Evolutionary conservation across 2,797 vertebrate genomes (phyloP), one percentile per base, ranked within the genome.

Genomic region (Telmatherina bonti): DNA sequence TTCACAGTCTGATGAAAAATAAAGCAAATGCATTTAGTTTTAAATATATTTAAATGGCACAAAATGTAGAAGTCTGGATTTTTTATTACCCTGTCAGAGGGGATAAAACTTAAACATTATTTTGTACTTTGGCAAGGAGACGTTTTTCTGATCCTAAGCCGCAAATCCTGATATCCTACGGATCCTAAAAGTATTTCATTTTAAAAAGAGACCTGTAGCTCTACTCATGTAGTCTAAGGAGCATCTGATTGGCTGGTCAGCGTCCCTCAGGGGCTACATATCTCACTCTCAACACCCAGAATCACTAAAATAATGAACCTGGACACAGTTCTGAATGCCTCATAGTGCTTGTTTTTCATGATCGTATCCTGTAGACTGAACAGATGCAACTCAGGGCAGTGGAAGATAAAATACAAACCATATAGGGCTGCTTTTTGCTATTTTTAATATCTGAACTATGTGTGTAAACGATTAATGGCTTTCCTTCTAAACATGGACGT

Each of bases 201-300:
- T n/a, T n/a, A n/a, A n/a, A n/a, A n/a, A 20, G 38, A 62, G 12
- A n/a, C 5, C 43, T 27, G 30, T 27, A 6, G 24, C 6, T 7
- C 10, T 35, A 26, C 2, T n/a, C 22, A 18, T 3, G 15, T 20
- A 54, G 63, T 27, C 67, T 10, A 2, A 43, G 82, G 53, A 55
- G 27, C 81, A 47, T 56, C 83, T 86, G 88, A 91, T 79, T 90
- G 83, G 84, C 41, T 78, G 87, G 60, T 88, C 87, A 91, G 85
- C 41, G 79, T 85, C 58, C 36, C 79, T 33, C 15, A 55, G 64
- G 45, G n/a, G 49, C 31, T 3, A 36, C 63, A 16, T 9, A 27
- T 35, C 6, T 24, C n/a, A 12, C 2, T 43, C 27, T 47, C 55
- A 24, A 33, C n/a, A 30, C 13, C 41, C 53, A 53, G 12, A n/a